Evolutionary conservation across 2,113 vertebrate genomes (phyloP).

Genomic region (Apus apus): DNA sequence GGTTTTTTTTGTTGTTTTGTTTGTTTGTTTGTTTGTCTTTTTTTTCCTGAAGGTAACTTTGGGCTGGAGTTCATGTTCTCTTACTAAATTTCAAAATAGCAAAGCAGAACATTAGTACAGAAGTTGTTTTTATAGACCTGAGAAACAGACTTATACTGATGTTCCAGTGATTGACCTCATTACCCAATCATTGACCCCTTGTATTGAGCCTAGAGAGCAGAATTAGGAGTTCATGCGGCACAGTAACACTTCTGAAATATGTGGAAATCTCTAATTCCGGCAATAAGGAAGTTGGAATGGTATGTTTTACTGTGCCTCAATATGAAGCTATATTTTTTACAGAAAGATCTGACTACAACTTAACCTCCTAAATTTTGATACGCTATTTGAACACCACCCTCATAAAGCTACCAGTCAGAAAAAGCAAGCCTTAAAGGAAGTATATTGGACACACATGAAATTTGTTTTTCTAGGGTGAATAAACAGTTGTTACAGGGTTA

Average conservation of each 20-base stretch:
- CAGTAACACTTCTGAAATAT: not conserved
- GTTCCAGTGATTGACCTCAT: not conserved
- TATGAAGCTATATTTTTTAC: not conserved
- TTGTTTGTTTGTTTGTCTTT: not conserved
- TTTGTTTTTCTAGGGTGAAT: slow-evolving; percentile 63
- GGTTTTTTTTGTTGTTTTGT: no score
- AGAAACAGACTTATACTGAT: not conserved
- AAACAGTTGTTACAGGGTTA: slow-evolving; percentile 63
- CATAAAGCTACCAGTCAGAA: not conserved
- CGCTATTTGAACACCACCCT: not conserved
- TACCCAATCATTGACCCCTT: not conserved
- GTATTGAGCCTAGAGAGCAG: not conserved
- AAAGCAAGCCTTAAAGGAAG: slow-evolving; percentile 49
- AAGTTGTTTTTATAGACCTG: not conserved
- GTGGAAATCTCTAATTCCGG: not conserved
- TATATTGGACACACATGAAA: slow-evolving; percentile 25
- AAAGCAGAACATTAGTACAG: not conserved
- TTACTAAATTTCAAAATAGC: not conserved
- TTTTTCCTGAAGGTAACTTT: not conserved
- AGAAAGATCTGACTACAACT: not conserved
- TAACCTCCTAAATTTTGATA: not conserved
- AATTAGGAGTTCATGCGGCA: not conserved
- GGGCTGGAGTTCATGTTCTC: not conserved
- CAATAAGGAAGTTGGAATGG: not conserved
- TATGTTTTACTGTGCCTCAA: not conserved